Evolutionary conservation across 2,888 invertebrate species (phyloP), one percentile per base, ranked within the genome.

Genomic region (Drosophila barbarae): DNA sequence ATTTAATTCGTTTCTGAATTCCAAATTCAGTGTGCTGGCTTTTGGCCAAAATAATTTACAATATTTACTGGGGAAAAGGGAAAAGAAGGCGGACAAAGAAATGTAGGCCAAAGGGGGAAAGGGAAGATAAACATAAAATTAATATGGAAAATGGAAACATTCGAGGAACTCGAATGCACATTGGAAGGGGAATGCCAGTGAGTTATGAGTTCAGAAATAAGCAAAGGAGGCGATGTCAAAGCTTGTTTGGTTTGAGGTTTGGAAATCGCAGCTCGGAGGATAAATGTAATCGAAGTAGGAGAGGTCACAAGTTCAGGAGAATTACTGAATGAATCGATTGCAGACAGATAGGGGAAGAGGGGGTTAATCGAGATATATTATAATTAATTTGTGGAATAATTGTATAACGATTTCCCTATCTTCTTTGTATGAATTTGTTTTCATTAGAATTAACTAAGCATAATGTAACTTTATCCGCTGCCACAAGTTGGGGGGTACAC

Each of bases 1-100:
- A 75, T 73, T 76, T 76, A 73, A 73, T 73, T 69, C 63, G 55
- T 58, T 60, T 76, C 50, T 46, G 54, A 57, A 59, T 73, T 58
- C 51, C 38, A 18, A 64, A 73, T 67, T 55, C 67, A 54, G 60
- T 42, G 60, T 32, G 41, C 39, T 74, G 75, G 77, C 74, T 58
- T 51, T 35, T 51, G 58, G 64, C 75, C 75, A 77, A 71, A 53
- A 59, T 58, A 54, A 67, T 54, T 67, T 53, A 59, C 55, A 59
- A 55, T 53, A 61, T 71, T 58, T 56, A 28, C 35, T 15, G 21
- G 36, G 18, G 7, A 5, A 18, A 2, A 2, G 28, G 18, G 23
- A 36, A 46, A 9, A 50, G 36, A n/a, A 38, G 51, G 30, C 15
- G 49, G 15, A 34, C 34, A 30, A 26, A 23, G n/a, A 35, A 30